Conservation (phyloP, 2,113 vertebrate genomes). For the Perccottus glenii region DNA sequence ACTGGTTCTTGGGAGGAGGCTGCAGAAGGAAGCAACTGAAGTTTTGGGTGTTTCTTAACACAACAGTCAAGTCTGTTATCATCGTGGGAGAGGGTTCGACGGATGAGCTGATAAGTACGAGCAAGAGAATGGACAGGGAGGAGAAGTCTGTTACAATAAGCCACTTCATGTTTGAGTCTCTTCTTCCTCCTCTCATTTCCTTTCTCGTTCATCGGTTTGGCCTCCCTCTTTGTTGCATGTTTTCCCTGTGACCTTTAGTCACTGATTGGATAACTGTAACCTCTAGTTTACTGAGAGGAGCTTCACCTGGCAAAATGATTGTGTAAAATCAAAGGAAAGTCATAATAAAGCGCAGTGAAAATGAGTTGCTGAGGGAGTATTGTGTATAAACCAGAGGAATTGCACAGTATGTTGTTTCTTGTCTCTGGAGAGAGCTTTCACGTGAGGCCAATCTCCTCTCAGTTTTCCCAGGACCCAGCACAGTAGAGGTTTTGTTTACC, state of each 20-base stretch:
- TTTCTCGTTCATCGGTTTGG: slow-evolving; percentile 23
- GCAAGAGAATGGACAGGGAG: slow-evolving; percentile 40
- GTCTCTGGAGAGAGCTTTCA: slow-evolving; percentile 40
- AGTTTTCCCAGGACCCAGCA: not conserved
- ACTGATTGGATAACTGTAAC: slow-evolving; percentile 42
- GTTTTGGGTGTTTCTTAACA: slow-evolving; percentile 62
- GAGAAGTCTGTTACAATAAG: slow-evolving; percentile 47
- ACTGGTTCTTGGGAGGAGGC: slow-evolving; percentile 34
- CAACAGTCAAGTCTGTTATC: slow-evolving; percentile 63
- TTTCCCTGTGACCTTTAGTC: slow-evolving; percentile 34
- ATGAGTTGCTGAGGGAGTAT: not conserved
- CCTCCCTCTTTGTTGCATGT: slow-evolving; percentile 16
- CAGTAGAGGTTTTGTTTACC: slow-evolving; percentile 23
- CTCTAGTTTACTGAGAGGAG: slow-evolving; percentile 18
- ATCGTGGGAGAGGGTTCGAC: slow-evolving; percentile 71
- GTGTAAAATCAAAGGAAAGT: slow-evolving; percentile 8
- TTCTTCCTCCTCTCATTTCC: slow-evolving; percentile 49
- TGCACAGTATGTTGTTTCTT: slow-evolving; percentile 23
- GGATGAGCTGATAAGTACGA: slow-evolving; percentile 55
- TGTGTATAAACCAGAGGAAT: slow-evolving; percentile 29
- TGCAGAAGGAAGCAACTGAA: slow-evolving; percentile 58
- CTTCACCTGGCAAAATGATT: slow-evolving; percentile 23
- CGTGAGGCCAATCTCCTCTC: slow-evolving; percentile 27
- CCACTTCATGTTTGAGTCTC: slow-evolving; percentile 28
- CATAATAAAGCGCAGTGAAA: not conserved